Conservation (phyloP, 2,888 invertebrate species). For the Nomada goodeniana region DNA sequence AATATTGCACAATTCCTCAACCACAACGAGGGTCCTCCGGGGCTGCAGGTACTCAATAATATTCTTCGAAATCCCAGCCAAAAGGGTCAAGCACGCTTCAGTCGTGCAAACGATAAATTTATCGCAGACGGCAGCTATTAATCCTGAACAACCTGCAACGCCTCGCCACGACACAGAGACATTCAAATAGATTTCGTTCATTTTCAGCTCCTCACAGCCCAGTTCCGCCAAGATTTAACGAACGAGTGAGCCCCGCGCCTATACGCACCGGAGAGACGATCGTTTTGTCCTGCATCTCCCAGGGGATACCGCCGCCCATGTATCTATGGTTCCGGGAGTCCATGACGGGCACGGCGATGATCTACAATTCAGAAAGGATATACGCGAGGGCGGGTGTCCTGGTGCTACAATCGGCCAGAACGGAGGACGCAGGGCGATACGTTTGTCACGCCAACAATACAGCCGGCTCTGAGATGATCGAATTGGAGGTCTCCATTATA, state of each 20-base stretch:
- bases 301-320: constrained; percentile 85
- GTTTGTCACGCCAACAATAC: constrained; percentile 96
- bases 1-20: not conserved
- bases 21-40: not conserved
- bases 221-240: constrained; percentile 83
- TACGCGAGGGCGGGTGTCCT: constrained; percentile 83
- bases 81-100: not conserved
- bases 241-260: constrained; percentile 81
- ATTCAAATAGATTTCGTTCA: not conserved
- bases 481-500: constrained; percentile 83
- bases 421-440: constrained; percentile 94
- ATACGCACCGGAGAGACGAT: constrained; percentile 84
- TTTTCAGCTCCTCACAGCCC: constrained; percentile 81
- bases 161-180: not conserved
- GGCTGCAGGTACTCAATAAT: not conserved
- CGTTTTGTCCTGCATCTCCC: constrained; percentile 85
- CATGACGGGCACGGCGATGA: constrained; percentile 80
- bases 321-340: constrained; percentile 83
- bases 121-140: not conserved
- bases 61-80: not conserved
- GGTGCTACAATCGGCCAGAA: constrained; percentile 84
- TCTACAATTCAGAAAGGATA: constrained; percentile 82
- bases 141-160: too few relatives aligned
- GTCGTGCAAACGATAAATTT: not conserved
- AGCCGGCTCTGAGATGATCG: constrained; percentile 87